These are phyloP conservation scores for Microchirus variegatus DNA, from an alignment of 2,797 vertebrate genomes.

Conservation along the genomic window DNA sequence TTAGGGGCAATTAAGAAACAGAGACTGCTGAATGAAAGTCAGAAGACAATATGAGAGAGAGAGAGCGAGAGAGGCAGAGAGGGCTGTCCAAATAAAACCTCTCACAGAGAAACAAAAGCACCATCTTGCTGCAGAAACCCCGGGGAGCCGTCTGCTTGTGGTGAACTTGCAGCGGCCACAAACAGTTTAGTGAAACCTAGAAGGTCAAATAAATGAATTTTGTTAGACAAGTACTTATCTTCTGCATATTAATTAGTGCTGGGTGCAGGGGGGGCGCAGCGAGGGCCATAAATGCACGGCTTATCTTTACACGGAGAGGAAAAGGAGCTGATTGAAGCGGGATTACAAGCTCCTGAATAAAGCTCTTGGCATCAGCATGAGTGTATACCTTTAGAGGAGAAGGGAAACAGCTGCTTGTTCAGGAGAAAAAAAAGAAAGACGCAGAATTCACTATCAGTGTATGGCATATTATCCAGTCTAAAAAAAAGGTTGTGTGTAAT, in stretches of 20 bases:
- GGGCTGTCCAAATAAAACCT: constrained; percentile 63
- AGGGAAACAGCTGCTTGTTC: constrained; percentile 57
- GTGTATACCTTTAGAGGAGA: constrained; percentile 60
- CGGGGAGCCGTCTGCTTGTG: constrained; percentile 66
- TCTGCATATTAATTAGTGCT: constrained; percentile 82
- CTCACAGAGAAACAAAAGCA: constrained; percentile 61
- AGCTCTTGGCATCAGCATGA: constrained; percentile 76
- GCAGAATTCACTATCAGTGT: constrained; percentile 2
- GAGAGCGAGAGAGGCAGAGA: constrained; percentile 46
- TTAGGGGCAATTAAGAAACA: constrained; percentile 85
- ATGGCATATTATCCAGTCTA: constrained; percentile 44
- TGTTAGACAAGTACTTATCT: constrained; percentile 82
- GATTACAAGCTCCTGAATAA: constrained; percentile 82
- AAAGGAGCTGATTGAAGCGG: constrained; percentile 84
- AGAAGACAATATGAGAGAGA: constrained; percentile 77
- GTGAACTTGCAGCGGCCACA: constrained; percentile 69
- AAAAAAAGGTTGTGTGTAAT: constrained; percentile 18
- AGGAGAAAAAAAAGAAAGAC: constrained; percentile 46
- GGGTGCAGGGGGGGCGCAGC: constrained; percentile 56
- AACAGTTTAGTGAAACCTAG: constrained; percentile 77
- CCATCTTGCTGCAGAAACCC: constrained; percentile 56
- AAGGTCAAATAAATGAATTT: constrained; percentile 83
- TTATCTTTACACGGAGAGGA: constrained; percentile 80
- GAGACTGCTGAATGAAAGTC: constrained; percentile 80
- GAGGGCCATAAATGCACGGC: constrained; percentile 76